Evolutionary conservation across 2,888 invertebrate species (phyloP).

Genomic region (Alentia gelatinosa): DNA sequence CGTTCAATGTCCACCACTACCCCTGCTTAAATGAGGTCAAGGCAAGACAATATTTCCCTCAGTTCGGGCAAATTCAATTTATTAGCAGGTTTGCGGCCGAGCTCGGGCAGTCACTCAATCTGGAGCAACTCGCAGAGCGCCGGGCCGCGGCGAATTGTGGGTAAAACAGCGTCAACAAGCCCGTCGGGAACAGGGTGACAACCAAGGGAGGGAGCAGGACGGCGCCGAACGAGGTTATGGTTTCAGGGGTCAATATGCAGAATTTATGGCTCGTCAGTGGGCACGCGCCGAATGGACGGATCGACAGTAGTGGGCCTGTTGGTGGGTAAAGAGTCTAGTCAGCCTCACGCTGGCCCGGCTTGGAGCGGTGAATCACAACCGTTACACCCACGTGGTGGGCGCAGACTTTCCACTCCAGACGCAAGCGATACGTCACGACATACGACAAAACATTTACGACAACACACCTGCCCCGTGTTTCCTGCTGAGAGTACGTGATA

Average conservation of each 20-base stretch:
- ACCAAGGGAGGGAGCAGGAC: background rate
- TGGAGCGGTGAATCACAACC: too few relatives aligned
- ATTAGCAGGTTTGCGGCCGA: too few relatives aligned
- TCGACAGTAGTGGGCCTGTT: background rate
- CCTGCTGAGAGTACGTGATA: too few relatives aligned
- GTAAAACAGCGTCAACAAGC: conserved; percentile 1
- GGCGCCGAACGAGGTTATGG: background rate
- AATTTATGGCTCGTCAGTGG: background rate
- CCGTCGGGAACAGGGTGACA: background rate
- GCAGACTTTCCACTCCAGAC: too few relatives aligned
- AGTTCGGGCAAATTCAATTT: background rate
- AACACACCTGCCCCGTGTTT: too few relatives aligned
- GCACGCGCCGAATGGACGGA: background rate
- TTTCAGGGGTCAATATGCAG: conserved; percentile 16
- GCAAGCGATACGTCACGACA: too few relatives aligned
- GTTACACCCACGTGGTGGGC: too few relatives aligned
- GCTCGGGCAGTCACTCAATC: too few relatives aligned
- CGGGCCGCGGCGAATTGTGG: background rate
- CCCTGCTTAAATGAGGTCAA: background rate
- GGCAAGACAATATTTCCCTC: background rate
- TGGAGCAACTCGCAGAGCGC: background rate
- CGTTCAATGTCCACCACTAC: background rate
- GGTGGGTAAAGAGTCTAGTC: background rate
- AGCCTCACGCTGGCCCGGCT: background rate
- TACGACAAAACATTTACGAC: too few relatives aligned